Evolutionary conservation across 2,888 invertebrate genomes (phyloP), one percentile per base, ranked within the genome.

Genomic region (Deilephila elpenor): DNA sequence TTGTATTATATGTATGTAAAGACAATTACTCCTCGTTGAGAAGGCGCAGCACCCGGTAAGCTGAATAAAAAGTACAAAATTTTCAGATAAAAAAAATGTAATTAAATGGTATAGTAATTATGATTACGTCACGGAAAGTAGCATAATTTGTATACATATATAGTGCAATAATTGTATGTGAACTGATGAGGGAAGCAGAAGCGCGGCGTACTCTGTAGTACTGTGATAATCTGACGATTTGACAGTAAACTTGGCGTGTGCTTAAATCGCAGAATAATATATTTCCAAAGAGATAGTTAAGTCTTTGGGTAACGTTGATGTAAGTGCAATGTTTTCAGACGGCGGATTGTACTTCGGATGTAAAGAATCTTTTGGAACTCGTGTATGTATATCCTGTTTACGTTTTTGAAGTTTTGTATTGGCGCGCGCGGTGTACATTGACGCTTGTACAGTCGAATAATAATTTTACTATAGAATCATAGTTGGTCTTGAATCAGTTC

Each of bases 81-180:
- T 67, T 67, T 71, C 59, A 59, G 59, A 71, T 60, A 61, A 56
- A 51, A 44, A 74, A 83, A 86, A 78, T 87, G 86, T 90, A 88
- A 86, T 89, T 86, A 84, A 86, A 88, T 83, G 83, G 87, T 83
- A 53, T 71, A 32, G 70, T 53, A 80, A 88, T 84, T 86, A 87
- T 89, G 87, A 86, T 90, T 88, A 87, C 82, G 83, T 82, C 82
- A 83, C 81, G 82, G 85, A 87, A 86, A 81, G 83, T 92, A 93
- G 92, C 91, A 89, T 93, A 93, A 91, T 91, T 70, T 61, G 61
- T 71, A 71, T 67, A 67, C 67, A 67, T 87, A 83, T 84, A 83
- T 91, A 93, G 93, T 93, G 93, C 93, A 94, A 94, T 93, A 94
- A 91, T 83, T 86, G 79, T 87, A 83, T 87, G 86, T 86, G 82